Evolutionary conservation across 2,888 invertebrate species (phyloP).

Genomic region (Ischnus inquisitorius): DNA sequence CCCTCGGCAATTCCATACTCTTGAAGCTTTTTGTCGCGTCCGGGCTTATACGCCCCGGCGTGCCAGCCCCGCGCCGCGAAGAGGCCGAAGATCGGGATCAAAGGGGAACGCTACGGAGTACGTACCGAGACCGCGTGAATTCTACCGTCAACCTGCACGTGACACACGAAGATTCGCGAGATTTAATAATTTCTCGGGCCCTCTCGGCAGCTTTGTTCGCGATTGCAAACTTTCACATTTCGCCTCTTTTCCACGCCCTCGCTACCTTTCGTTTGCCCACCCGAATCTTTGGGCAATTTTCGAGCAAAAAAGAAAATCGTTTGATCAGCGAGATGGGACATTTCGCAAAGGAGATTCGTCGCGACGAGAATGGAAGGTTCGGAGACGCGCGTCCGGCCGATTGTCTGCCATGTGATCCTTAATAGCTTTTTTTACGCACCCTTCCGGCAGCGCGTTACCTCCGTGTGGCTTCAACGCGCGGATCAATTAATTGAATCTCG

Average conservation of each 20-base stretch:
- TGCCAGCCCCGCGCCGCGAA: conserved; percentile 22
- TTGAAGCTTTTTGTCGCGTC: conserved; percentile 29
- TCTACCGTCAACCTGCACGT: conserved; percentile 59
- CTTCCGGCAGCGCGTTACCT: not conserved
- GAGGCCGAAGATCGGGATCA: conserved; percentile 50
- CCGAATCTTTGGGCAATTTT: conserved; percentile 1
- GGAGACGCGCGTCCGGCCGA: conserved; percentile 59
- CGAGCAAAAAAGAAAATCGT: conserved; percentile 46
- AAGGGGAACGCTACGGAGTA: conserved; percentile 36
- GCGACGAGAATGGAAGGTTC: conserved; percentile 47
- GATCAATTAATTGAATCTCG: conserved; percentile 57
- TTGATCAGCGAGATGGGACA: conserved; percentile 67
- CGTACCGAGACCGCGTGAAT: conserved; percentile 34
- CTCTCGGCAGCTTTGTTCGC: conserved; percentile 69
- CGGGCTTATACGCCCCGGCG: conserved; percentile 2
- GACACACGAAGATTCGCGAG: conserved; percentile 50
- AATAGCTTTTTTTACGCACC: conserved; percentile 37
- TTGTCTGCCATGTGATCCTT: conserved; percentile 9
- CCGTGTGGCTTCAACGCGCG: not conserved
- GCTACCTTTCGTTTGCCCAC: not conserved
- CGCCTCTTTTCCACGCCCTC: conserved; percentile 49
- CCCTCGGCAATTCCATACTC: conserved; percentile 11
- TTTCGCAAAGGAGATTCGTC: conserved; percentile 52
- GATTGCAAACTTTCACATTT: conserved; percentile 73
- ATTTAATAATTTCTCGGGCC: conserved; percentile 72